These are phyloP conservation scores for Mallotus villosus DNA, from an alignment of 2,797 vertebrate genomes.

Conservation along the genomic window DNA sequence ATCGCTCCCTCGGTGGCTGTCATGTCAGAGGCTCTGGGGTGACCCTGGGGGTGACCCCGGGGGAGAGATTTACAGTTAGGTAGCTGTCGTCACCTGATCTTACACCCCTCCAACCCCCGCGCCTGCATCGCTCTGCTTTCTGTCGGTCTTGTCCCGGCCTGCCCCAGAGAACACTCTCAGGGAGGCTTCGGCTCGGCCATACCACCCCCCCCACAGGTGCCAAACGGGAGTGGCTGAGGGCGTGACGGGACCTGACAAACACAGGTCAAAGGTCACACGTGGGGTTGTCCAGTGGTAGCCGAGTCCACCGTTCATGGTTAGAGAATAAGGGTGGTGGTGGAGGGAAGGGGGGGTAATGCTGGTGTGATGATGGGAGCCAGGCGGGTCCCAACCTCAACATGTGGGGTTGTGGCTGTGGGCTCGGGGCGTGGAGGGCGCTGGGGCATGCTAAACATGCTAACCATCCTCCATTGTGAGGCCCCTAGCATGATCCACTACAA, in stretches of 20 bases:
- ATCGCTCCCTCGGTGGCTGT: slow-evolving; percentile 41
- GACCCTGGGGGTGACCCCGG: slow-evolving; percentile 44
- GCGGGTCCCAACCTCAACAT: slow-evolving; percentile 14
- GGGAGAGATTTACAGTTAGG: slow-evolving; percentile 60
- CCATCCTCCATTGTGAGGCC: slow-evolving; percentile 28
- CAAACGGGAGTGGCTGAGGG: slow-evolving; percentile 6
- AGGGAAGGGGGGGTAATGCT: slow-evolving; percentile 11
- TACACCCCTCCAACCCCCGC: slow-evolving; percentile 13
- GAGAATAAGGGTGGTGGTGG: too few species aligned
- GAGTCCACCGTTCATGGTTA: too few species aligned
- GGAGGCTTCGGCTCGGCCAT: neutral
- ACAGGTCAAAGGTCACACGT: neutral
- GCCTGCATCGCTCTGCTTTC: slow-evolving; percentile 9
- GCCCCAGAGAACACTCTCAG: slow-evolving; percentile 30
- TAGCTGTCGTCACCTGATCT: slow-evolving; percentile 56
- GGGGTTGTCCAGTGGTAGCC: too few species aligned
- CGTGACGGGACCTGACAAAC: neutral
- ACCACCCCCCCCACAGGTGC: neutral
- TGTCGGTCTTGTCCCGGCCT: slow-evolving; percentile 54
- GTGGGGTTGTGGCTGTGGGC: neutral
- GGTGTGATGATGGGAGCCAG: slow-evolving; percentile 17
- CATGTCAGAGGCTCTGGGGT: slow-evolving; percentile 56
- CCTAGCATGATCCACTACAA: slow-evolving; percentile 35
- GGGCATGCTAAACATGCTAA: slow-evolving; percentile 38
- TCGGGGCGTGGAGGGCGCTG: slow-evolving; percentile 34